These are phyloP conservation scores for Tichodroma muraria DNA, from an alignment of 2,113 vertebrate genomes.

Conservation along the genomic window DNA sequence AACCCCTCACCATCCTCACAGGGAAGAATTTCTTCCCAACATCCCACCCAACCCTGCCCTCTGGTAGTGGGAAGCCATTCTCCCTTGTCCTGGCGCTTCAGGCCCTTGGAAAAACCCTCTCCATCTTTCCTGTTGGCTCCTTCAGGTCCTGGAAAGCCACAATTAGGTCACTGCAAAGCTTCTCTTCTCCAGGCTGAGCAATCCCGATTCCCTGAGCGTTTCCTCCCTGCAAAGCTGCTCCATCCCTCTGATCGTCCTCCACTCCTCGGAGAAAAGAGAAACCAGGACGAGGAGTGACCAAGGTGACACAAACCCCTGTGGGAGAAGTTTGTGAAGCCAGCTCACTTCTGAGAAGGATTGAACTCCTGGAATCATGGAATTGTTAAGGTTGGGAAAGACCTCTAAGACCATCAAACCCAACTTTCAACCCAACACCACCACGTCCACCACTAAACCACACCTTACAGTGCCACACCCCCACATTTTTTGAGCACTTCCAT, in stretches of 20 bases:
- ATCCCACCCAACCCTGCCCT: neutral
- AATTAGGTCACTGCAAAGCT: neutral
- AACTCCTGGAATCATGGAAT: fast-evolving
- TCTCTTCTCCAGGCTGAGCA: neutral
- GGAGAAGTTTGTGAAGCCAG: neutral
- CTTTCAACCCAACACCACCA: neutral
- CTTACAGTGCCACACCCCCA: too few species aligned
- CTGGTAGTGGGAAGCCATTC: neutral
- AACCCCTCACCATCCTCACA: neutral
- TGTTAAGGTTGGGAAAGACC: neutral
- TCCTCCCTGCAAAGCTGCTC: neutral
- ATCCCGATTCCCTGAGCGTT: neutral
- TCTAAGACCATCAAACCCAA: neutral
- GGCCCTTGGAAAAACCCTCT: neutral
- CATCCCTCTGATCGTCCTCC: neutral
- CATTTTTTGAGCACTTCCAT: neutral
- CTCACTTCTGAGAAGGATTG: neutral
- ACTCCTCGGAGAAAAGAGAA: neutral
- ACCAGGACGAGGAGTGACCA: fast-evolving
- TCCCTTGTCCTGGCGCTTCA: neutral
- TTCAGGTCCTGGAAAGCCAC: neutral
- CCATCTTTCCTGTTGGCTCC: neutral
- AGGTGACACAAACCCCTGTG: neutral
- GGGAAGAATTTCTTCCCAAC: neutral
- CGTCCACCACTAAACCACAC: fast-evolving